Conservation (phyloP, 2,888 invertebrate species). For the Bhutanitis thaidina region DNA sequence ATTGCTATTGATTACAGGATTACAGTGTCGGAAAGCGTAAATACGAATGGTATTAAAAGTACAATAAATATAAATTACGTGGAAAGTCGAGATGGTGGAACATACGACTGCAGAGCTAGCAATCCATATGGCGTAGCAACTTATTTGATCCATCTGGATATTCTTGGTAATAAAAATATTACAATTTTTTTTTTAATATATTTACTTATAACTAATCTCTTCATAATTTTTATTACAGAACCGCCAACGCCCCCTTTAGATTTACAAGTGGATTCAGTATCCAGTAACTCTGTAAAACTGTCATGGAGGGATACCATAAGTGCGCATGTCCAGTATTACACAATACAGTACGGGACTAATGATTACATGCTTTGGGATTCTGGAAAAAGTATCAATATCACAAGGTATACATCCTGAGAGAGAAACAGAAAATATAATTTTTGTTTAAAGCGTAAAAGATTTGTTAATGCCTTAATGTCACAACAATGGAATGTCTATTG, state of each 20-base stretch:
- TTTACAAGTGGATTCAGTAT: constrained; percentile 64
- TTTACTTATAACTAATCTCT: too few relatives aligned
- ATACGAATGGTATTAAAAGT: constrained; percentile 59
- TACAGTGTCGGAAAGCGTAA: constrained; percentile 60
- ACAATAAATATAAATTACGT: constrained; percentile 59
- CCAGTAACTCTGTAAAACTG: constrained; percentile 56
- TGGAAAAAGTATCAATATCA: constrained; percentile 61
- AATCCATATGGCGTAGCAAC: constrained; percentile 67
- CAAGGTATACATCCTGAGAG: constrained; percentile 41
- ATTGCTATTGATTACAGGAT: constrained; percentile 40
- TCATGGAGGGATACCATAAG: constrained; percentile 67
- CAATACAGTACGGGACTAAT: constrained; percentile 59
- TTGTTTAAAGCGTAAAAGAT: too few relatives aligned
- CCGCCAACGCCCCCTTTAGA: constrained; percentile 70
- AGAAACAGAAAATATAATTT: background rate
- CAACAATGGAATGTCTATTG: too few relatives aligned
- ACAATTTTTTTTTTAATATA: too few relatives aligned
- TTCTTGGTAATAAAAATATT: constrained; percentile 47
- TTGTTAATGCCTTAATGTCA: too few relatives aligned
- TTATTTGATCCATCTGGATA: constrained; percentile 54
- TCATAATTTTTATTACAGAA: constrained; percentile 42
- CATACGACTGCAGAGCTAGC: constrained; percentile 67
- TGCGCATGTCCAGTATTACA: constrained; percentile 64
- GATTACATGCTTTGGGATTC: constrained; percentile 64
- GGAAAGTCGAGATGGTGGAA: constrained; percentile 63